phyloP scores from a whole-genome alignment of 2,113 vertebrate species.

The Dasypus novemcinctus region DNA sequence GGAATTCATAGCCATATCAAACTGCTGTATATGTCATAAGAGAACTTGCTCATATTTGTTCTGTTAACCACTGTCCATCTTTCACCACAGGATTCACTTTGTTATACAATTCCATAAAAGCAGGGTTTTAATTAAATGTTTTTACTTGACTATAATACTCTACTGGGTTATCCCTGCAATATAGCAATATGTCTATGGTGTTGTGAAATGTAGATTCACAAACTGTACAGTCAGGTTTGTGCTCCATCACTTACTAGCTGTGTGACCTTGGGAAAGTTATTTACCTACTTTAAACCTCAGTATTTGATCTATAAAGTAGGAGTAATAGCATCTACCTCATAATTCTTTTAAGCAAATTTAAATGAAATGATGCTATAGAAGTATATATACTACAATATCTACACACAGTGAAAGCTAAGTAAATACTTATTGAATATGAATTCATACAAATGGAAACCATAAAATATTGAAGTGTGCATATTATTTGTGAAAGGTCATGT shows the following conservation, averaged over 20 bases:
- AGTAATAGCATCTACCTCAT: no score
- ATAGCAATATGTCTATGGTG: no score
- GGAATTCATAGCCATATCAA: no score
- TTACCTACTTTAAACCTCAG: no score
- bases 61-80: no score
- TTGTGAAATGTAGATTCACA: neutral
- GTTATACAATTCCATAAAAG: no score
- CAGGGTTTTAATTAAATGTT: neutral
- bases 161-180: neutral
- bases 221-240: fast-evolving
- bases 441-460: neutral
- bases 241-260: neutral
- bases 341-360: neutral
- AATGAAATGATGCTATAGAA: neutral
- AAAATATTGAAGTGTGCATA: neutral
- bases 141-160: neutral
- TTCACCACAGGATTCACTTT: no score
- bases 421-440: neutral
- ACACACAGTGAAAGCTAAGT: neutral
- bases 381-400: neutral
- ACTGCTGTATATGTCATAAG: no score
- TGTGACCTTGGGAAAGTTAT: neutral
- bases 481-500: neutral
- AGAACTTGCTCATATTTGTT: no score
- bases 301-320: no score